Base-by-base conservation (phyloP, 2,888 invertebrate species). In the Eumerus sabulonum region DNA sequence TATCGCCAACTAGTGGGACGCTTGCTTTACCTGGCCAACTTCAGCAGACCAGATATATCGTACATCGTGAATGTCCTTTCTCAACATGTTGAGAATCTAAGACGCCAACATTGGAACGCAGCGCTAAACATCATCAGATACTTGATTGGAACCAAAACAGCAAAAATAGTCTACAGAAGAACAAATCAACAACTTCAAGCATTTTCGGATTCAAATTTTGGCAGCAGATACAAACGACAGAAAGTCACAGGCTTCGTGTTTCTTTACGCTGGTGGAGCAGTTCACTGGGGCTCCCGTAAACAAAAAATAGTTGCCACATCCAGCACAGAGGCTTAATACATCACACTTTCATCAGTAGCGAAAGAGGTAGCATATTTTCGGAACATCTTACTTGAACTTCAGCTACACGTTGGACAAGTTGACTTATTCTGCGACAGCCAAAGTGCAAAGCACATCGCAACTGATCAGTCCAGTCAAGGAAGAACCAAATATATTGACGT, bases 31-130 rank as follows among this genome's bases (percentile, higher is more conserved):
- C 13, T 64, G 1, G 42, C 64, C 2, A 60, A 36, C 1, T 73
- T 74, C 19, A 74, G 62, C 48, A 59, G 70, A 14, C 68, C 74
- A 12, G 74, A 81, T 5, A 27, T 27, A 4, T 56, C 62, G 2
- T 67, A 44, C 14, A 63, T 19, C 0, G 68, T 68, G 1, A 79
- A 77, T 13, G 1, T 35, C 1, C 42, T 54, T 1, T 72, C 63
- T 5, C 63, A 72, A 44, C 12, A 45, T 14, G 51, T 59, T 9
- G 18, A 64, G 12, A 57, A 50, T 18, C 71, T 50, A 5, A 50
- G 51, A 14, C 36, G 38, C 4, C 57, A 64, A 18, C 64, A 64
- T 16, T 72, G 64, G 72, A 72, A 13, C 19, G 45, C 63, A 14
- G 63, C 50, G 2, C 11, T 50, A 1, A 35, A 56, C 9, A 36